Evolutionary conservation across 2,113 vertebrate genomes (phyloP).

Genomic region (Chloroceryle aenea): DNA sequence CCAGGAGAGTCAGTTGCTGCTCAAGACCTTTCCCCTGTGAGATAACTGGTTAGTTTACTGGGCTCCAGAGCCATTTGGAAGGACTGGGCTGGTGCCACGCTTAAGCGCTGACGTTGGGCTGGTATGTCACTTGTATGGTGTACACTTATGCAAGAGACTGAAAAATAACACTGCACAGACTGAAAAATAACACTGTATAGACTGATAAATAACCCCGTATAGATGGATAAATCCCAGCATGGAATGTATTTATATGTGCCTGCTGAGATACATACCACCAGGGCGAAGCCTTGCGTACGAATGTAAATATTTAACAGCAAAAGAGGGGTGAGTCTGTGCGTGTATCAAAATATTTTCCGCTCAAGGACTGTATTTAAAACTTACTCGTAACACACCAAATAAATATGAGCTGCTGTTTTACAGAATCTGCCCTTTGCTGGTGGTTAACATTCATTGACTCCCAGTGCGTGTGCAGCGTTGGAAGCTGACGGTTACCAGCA

Average conservation of each 20-base stretch:
- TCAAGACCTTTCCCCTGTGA: background rate
- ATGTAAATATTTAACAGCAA: slow-evolving; percentile 48
- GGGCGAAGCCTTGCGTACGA: background rate
- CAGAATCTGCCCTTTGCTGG: background rate
- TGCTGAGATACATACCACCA: background rate
- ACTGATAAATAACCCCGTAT: background rate
- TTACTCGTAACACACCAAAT: background rate
- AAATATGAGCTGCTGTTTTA: background rate
- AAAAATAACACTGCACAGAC: background rate
- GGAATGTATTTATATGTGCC: slow-evolving; percentile 13
- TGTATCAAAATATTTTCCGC: background rate
- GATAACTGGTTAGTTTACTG: background rate
- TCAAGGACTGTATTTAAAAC: background rate
- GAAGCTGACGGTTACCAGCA: background rate
- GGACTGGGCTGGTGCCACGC: background rate
- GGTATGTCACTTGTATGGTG: background rate
- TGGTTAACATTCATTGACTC: background rate
- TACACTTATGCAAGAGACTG: background rate
- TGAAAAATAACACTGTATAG: background rate
- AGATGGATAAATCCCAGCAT: slow-evolving; percentile 17
- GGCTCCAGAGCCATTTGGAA: background rate
- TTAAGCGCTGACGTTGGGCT: background rate
- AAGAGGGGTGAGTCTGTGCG: background rate
- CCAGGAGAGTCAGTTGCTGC: background rate
- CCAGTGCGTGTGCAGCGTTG: background rate